Base-by-base conservation (phyloP, 2,113 vertebrate genomes). In the Dicerorhinus sumatrensis region DNA sequence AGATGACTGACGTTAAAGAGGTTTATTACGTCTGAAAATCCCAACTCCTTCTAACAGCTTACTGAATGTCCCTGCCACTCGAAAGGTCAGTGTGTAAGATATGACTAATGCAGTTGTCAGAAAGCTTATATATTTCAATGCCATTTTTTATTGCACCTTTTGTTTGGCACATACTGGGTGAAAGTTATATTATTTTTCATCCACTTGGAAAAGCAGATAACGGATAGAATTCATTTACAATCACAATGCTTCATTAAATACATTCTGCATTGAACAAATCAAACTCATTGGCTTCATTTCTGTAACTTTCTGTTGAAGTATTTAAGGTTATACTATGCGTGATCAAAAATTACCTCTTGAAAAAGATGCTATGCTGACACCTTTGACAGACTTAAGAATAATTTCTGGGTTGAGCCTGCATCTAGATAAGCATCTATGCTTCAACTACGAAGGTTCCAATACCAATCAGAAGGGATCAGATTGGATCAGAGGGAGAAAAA, bases 41-140 rank as follows among this genome's bases (percentile, higher is more conserved):
- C 93, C 94, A 97, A 80, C 63, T 97, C 90, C 91, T 97, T 97
- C 67, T 79, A 98, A 97, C 82, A 98, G 97, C 95, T 98, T 96
- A 96, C 90, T 89, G 96, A 97, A 97, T 96, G 93, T 96, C 91
- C 84, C 97, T 98, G 90, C 69, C 89, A 98, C 83, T 63, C 84
- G 97, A 98, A 98, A 98, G 97, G 98, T 98, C 98, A 97, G 63
- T 75, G 73, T 97, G 86, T 94, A 98, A 97, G 95, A 98, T 86
- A 92, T 98, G 98, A 98, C 97, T 98, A 97, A 98, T 96, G 94
- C 62, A 87, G 10, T 89, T 98, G 96, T 98, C 97, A 97, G 85
- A 94, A 36, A 98, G 60, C 96, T 98, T 96, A 89, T 97, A 94
- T 97, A 98, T 97, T 98, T 98, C 97, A 98, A 89, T 94, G 89